Conservation (phyloP, 1,140 invertebrate species). For the Phocides pigmalion region DNA sequence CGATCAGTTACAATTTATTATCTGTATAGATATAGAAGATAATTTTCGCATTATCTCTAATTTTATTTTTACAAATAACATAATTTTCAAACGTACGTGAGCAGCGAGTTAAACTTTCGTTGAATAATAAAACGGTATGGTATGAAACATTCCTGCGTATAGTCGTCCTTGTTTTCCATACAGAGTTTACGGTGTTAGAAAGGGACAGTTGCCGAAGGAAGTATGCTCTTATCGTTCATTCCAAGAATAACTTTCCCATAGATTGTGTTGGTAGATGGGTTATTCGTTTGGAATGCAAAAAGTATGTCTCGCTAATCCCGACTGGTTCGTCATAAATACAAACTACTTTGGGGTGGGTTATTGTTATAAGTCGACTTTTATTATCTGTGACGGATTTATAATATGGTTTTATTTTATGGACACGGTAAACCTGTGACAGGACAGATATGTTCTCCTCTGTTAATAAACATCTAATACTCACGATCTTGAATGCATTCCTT, state of each 20-base stretch:
- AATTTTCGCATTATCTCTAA: conserved; percentile 39
- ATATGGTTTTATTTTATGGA: background rate
- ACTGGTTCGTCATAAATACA: conserved; percentile 41
- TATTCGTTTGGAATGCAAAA: conserved; percentile 73
- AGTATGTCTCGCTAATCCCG: conserved; percentile 51
- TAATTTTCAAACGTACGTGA: conserved; percentile 47
- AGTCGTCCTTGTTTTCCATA: conserved; percentile 45
- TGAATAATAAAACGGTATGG: conserved; percentile 76
- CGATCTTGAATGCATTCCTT: too few relatives aligned
- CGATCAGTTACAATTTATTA: too few relatives aligned
- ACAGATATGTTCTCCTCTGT: too few relatives aligned
- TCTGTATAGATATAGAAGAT: conserved; percentile 8
- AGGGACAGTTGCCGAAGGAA: conserved; percentile 62
- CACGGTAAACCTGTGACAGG: too few relatives aligned
- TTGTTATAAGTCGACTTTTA: background rate
- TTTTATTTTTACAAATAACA: conserved; percentile 51
- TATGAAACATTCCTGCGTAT: conserved; percentile 66
- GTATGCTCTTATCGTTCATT: conserved; percentile 75
- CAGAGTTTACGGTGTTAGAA: conserved; percentile 36
- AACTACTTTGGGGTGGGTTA: conserved; percentile 11
- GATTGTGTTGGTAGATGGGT: conserved; percentile 64
- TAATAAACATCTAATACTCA: too few relatives aligned
- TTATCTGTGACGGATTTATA: conserved; percentile 2
- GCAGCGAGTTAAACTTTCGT: conserved; percentile 52
- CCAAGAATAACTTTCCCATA: conserved; percentile 80